These are phyloP conservation scores for Conus ventricosus DNA, from an alignment of 1,140 invertebrate genomes.

Conservation along the genomic window DNA sequence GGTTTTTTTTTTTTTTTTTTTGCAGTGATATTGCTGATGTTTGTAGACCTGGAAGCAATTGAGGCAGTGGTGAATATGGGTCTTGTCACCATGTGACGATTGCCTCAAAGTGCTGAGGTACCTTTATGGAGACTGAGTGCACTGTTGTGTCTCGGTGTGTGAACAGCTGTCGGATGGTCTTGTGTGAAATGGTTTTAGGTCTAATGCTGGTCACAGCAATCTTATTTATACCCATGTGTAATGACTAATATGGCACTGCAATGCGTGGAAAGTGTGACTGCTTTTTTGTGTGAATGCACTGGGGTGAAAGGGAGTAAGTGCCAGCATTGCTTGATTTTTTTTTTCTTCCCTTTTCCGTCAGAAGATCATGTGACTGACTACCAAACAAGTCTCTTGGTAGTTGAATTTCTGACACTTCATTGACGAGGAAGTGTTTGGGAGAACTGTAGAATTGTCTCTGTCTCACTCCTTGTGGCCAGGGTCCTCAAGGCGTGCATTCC, in stretches of 20 bases:
- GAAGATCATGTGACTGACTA: not conserved
- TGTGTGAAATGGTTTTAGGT: not conserved
- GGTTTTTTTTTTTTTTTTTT: too few relatives aligned
- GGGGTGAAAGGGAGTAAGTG: not conserved
- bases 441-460: not conserved
- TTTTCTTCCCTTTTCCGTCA: too few relatives aligned
- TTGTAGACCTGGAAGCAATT: too few relatives aligned
- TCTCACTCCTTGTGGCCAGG: constrained; percentile 19
- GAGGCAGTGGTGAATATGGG: too few relatives aligned
- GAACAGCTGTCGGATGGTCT: not conserved
- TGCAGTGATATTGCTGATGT: too few relatives aligned
- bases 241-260: not conserved
- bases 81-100: too few relatives aligned
- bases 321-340: not conserved
- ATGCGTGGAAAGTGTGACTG: not conserved
- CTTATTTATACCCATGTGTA: not conserved
- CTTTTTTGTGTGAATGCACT: not conserved
- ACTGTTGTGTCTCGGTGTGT: not conserved
- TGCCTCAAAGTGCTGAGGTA: too few relatives aligned
- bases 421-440: not conserved
- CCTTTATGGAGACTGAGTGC: too few relatives aligned
- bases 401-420: constrained; percentile 7
- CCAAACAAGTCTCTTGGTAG: not conserved
- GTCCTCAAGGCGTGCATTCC: constrained; percentile 26
- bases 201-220: not conserved